Percentiles rank a stretch among this genome's conserved stretches.
Evolutionary conservation across 64 coral and sea anemone species (phyloP).

Genomic region (Montipora foliosa): DNA sequence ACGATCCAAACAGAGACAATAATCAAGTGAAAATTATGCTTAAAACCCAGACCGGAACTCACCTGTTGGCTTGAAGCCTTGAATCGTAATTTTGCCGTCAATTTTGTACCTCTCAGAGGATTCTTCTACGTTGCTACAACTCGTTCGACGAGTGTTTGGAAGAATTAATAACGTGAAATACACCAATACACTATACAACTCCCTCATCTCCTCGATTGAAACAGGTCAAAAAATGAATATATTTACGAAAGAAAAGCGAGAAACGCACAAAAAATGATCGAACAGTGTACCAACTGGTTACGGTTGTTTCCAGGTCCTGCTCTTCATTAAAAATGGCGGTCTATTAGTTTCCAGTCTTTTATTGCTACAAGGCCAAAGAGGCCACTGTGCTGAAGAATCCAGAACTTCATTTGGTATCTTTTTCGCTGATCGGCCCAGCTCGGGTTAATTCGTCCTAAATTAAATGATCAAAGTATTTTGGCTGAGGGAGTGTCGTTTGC

Average conservation of each 20-base stretch:
- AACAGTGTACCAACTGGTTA: no score
- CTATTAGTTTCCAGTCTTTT: neutral
- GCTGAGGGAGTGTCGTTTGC: neutral
- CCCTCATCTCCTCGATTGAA: neutral
- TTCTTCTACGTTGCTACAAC: slow-evolving; percentile 57
- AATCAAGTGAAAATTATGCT: no score
- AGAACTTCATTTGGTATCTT: no score
- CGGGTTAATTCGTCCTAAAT: neutral
- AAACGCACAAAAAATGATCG: neutral
- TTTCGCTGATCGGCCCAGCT: neutral
- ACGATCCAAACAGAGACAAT: neutral
- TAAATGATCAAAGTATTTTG: neutral
- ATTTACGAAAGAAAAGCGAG: neutral
- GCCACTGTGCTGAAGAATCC: no score
- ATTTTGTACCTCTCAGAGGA: slow-evolving; percentile 81
- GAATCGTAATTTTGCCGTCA: slow-evolving; percentile 86
- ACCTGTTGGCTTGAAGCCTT: slow-evolving; percentile 82
- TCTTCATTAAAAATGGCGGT: neutral
- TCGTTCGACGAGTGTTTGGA: slow-evolving; percentile 17
- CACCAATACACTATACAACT: slow-evolving; percentile 4
- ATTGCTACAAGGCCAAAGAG: no score
- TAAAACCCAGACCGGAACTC: neutral
- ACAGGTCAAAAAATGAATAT: neutral
- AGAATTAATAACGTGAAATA: slow-evolving; percentile 13
- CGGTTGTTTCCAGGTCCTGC: neutral